A percentile compares a stretch with the other conserved stretches of the same genome.
Evolutionary conservation across 2,888 invertebrate species (phyloP).

Genomic region (Amphipoea lucens): DNA sequence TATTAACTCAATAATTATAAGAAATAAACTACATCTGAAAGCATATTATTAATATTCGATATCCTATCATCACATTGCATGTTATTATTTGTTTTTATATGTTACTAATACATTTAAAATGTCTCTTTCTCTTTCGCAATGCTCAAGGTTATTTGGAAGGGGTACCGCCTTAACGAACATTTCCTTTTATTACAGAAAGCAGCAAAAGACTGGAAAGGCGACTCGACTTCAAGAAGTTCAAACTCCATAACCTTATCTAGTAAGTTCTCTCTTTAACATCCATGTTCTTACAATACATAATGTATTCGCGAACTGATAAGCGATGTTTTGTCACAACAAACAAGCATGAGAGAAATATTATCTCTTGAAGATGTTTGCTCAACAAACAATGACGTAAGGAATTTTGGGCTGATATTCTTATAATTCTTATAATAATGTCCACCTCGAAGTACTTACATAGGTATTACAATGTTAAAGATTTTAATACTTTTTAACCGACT

Average conservation of each 20-base stretch:
- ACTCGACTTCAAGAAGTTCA: conserved; percentile 40
- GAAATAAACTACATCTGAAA: too few species aligned
- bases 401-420: neutral
- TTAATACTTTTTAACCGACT: neutral
- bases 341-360: conserved; percentile 4
- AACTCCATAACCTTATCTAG: conserved; percentile 57
- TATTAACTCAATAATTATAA: too few species aligned
- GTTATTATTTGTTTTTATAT: too few species aligned
- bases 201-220: conserved; percentile 66
- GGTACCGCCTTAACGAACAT: too few species aligned
- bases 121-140: too few species aligned
- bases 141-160: too few species aligned
- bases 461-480: neutral
- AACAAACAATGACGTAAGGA: conserved; percentile 14
- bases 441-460: neutral
- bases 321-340: conserved; percentile 5
- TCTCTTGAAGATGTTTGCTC: conserved; percentile 27
- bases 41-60: too few species aligned
- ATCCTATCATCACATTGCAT: too few species aligned
- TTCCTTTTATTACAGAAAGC: conserved; percentile 70
- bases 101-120: too few species aligned
- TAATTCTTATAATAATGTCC: neutral
- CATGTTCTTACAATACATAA: neutral
- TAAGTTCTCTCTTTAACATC: conserved; percentile 37
- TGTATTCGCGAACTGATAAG: conserved; percentile 24